Base-by-base conservation (phyloP, 2,888 invertebrate species). In the Sisyra nigra region DNA sequence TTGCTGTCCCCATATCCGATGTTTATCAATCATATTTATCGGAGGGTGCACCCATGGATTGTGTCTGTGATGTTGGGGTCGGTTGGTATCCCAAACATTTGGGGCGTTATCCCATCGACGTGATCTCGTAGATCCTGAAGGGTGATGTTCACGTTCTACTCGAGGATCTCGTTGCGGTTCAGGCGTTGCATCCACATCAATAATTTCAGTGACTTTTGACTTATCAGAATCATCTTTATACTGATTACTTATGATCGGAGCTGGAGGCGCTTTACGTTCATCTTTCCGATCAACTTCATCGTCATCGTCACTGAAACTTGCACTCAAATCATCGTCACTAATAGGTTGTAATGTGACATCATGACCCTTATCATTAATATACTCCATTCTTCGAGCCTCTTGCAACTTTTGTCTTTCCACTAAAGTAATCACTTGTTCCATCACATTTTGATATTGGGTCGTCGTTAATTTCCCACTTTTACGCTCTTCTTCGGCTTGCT, bases 401-500 rank as follows among this genome's bases (percentile, higher is more conserved):
- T 80, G 76, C 3, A 84, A 61, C 57, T 86, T 86, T 44, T 69
- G 67, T 42, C 75, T 78, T 56, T 88, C 87, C 51, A 81, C 82
- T 50, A 87, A 73, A 51, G 80, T 76, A 47, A 85, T 65, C 2
- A 86, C 80, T 58, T 83, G 82, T 57, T 77, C 79, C 58, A 87
- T 74, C 13, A 86, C 63, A 8, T 76, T 75, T 51, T 80, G 78
- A 57, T 83, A 83, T 53, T 85, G 80, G 29, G 72, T 76, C 54
- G 77, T 76, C 41, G 80, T 77, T 45, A 87, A 72, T 37, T 74
- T 73, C 1, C 88, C 85, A 41, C 76, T 75, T 48, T 75, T 77
- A 47, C 80, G 72, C 52, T 83, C 76, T 52, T 83, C 81, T 46
- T 86, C 84, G 1, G 89, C 91, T 54, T 86, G 84, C 8, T 75